Evolutionary conservation across 2,888 invertebrate genomes (phyloP).

Genomic region (Ctena decussata): DNA sequence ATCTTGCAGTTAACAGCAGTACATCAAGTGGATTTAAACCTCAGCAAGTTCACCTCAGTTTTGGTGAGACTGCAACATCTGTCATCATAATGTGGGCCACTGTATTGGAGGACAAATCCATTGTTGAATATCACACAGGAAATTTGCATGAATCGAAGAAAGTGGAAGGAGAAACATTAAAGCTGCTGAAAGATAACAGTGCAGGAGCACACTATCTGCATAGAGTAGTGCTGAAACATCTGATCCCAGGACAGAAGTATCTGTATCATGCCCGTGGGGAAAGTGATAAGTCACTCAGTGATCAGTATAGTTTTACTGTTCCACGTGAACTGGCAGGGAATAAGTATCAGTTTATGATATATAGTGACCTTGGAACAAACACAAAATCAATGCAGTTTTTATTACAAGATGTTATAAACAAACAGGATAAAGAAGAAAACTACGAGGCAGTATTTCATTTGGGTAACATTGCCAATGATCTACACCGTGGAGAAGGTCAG

Average conservation of each 20-base stretch:
- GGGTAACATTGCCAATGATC: conserved; percentile 85
- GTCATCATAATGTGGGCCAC: conserved; percentile 80
- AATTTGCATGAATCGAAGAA: conserved; percentile 52
- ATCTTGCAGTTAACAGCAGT: neutral
- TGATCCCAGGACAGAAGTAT: conserved; percentile 72
- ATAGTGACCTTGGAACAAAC: conserved; percentile 83
- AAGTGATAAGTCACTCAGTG: conserved; percentile 65
- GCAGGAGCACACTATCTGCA: conserved; percentile 75
- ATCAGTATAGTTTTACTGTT: conserved; percentile 81
- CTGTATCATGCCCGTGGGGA: conserved; percentile 73
- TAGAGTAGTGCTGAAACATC: conserved; percentile 70
- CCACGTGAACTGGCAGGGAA: conserved; percentile 73
- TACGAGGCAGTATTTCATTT: conserved; percentile 81
- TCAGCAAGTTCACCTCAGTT: conserved; percentile 78
- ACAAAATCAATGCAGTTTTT: conserved; percentile 74
- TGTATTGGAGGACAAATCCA: conserved; percentile 57
- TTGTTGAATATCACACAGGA: conserved; percentile 72
- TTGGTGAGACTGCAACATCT: conserved; percentile 71
- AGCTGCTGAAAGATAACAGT: conserved; percentile 67
- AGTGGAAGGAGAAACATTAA: conserved; percentile 62
- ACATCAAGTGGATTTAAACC: conserved; percentile 58
- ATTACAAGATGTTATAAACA: conserved; percentile 73
- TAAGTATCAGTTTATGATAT: conserved; percentile 80
- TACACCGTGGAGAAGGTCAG: conserved; percentile 78
- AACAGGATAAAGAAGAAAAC: conserved; percentile 25